Conservation (phyloP, 2,113 vertebrate genomes). For the Mellivora capensis region DNA sequence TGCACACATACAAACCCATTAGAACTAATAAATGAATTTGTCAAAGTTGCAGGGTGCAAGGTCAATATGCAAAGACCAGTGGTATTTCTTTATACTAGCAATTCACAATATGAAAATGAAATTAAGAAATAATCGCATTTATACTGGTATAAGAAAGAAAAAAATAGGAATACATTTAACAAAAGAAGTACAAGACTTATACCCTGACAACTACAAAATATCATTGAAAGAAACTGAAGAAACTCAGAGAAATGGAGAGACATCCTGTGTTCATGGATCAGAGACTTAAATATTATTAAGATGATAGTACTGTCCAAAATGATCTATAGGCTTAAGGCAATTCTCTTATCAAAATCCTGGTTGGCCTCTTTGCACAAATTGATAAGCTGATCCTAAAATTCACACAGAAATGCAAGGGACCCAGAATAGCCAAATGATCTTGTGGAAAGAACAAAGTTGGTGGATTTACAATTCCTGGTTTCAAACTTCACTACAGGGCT, state of each 20-base stretch:
- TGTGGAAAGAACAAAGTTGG: background rate
- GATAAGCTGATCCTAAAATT: background rate
- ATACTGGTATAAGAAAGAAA: background rate
- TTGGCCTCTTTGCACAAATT: background rate
- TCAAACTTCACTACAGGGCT: background rate
- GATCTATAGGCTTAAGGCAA: background rate
- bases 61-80: background rate
- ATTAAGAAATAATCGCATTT: background rate
- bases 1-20: rapidly evolving
- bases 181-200: background rate
- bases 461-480: background rate
- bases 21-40: background rate
- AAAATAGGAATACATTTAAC: background rate
- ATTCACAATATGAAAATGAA: background rate
- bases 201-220: background rate
- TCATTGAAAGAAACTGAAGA: background rate
- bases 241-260: background rate
- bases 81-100: background rate
- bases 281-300: background rate
- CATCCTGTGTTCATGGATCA: background rate
- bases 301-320: background rate
- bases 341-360: background rate
- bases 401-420: background rate
- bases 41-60: background rate
- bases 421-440: background rate